Conservation (phyloP, 2,888 invertebrate genomes). For the Corbicula japonica region DNA sequence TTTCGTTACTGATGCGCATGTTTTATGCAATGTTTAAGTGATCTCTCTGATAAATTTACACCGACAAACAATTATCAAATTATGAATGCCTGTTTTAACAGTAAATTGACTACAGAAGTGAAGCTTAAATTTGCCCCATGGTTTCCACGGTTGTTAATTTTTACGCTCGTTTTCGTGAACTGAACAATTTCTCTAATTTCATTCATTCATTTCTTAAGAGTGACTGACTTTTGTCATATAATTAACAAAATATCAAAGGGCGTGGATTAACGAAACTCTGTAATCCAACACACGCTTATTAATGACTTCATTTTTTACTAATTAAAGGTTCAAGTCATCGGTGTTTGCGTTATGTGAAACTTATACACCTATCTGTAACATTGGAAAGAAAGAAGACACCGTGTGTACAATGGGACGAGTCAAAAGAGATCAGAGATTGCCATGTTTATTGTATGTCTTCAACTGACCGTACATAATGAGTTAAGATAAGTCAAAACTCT, state of each 20-base stretch:
- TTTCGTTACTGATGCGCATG: neutral
- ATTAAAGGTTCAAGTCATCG: conserved; percentile 20
- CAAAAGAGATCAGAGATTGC: neutral
- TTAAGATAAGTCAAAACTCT: conserved; percentile 5
- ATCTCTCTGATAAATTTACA: neutral
- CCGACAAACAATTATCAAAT: conserved; percentile 3
- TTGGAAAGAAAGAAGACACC: neutral
- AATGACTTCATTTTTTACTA: conserved; percentile 12
- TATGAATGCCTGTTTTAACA: conserved; percentile 23
- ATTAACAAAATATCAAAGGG: conserved; percentile 24
- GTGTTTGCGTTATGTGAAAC: conserved; percentile 17
- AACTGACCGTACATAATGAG: conserved; percentile 13
- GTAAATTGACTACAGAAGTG: conserved; percentile 17
- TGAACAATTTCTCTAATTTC: conserved; percentile 28
- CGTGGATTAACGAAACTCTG: conserved; percentile 15
- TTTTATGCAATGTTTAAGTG: neutral
- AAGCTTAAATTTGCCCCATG: neutral
- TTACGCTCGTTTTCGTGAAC: conserved; percentile 6
- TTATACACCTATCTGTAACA: conserved; percentile 15
- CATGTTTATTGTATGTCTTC: neutral
- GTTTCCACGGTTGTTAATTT: conserved; percentile 15
- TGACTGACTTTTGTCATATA: conserved; percentile 1
- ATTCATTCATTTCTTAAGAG: conserved; percentile 4
- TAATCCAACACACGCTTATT: conserved; percentile 18
- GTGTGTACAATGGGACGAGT: conserved; percentile 2